Evolutionary conservation across 1,140 invertebrate genomes (phyloP).

Genomic region (Palaemon carinicauda): DNA sequence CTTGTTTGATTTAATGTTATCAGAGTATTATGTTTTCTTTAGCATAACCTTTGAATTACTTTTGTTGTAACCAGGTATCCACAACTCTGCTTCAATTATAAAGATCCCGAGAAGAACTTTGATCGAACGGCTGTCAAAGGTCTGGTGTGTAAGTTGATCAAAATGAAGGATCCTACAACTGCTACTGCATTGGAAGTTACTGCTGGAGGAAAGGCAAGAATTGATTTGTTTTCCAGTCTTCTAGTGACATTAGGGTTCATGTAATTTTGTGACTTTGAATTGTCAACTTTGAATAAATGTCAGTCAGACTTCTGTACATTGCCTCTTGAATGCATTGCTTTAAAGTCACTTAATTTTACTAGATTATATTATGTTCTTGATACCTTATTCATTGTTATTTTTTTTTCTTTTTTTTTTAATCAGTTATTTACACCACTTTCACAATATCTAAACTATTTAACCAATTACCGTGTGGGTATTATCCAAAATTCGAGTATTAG

Average conservation of each 20-base stretch:
- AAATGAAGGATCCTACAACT: conserved; percentile 76
- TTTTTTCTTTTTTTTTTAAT: background rate
- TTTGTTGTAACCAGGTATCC: conserved; percentile 69
- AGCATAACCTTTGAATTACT: background rate
- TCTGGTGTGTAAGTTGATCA: conserved; percentile 80
- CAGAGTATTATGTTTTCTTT: too few species aligned
- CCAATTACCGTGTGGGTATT: too few species aligned
- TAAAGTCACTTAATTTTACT: too few species aligned
- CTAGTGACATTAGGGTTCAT: too few species aligned
- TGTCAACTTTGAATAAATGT: background rate
- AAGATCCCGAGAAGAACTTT: conserved; percentile 81
- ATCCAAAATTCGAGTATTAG: too few species aligned
- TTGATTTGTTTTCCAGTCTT: background rate
- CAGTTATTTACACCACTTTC: too few species aligned
- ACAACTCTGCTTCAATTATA: conserved; percentile 77
- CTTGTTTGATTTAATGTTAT: too few species aligned
- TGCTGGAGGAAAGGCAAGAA: conserved; percentile 82
- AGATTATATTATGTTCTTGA: background rate
- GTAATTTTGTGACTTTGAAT: too few species aligned
- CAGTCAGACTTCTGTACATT: background rate
- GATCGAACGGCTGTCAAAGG: conserved; percentile 80
- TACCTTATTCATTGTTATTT: too few species aligned
- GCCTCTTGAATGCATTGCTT: too few species aligned
- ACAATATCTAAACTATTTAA: too few species aligned
- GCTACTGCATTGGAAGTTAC: conserved; percentile 85